These are phyloP conservation scores for Scolopax bukidnonensis DNA, from an alignment of 2,797 vertebrate species.

Conservation along the genomic window DNA sequence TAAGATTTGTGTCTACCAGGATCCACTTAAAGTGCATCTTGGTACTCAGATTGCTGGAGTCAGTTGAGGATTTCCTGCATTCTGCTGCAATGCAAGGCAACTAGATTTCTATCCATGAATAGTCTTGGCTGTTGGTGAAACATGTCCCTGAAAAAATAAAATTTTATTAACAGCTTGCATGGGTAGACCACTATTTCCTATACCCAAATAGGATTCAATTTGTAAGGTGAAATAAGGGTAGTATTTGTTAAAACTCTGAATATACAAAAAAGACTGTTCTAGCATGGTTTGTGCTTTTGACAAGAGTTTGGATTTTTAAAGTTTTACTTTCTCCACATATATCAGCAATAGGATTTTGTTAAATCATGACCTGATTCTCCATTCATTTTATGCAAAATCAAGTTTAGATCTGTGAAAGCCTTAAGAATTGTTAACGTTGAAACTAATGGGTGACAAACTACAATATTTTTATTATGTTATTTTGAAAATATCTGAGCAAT, in stretches of 20 bases:
- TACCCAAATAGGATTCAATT: neutral
- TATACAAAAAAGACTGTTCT: neutral
- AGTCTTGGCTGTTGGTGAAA: neutral
- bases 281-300: neutral
- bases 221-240: neutral
- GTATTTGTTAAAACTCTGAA: neutral
- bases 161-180: rapidly evolving
- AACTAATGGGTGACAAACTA: neutral
- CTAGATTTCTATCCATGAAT: neutral
- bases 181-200: neutral
- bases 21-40: neutral
- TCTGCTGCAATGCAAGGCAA: neutral
- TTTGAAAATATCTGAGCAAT: neutral
- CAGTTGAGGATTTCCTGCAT: neutral
- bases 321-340: neutral
- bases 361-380: neutral
- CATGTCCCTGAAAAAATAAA: neutral
- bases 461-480: neutral
- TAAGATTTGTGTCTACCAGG: neutral
- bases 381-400: neutral
- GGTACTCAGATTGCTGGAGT: neutral
- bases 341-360: neutral
- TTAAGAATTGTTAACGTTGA: neutral
- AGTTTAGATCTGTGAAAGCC: neutral
- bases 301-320: neutral